phyloP scores from a whole-genome alignment of 2,113 vertebrate species.

The Camelus dromedarius region DNA sequence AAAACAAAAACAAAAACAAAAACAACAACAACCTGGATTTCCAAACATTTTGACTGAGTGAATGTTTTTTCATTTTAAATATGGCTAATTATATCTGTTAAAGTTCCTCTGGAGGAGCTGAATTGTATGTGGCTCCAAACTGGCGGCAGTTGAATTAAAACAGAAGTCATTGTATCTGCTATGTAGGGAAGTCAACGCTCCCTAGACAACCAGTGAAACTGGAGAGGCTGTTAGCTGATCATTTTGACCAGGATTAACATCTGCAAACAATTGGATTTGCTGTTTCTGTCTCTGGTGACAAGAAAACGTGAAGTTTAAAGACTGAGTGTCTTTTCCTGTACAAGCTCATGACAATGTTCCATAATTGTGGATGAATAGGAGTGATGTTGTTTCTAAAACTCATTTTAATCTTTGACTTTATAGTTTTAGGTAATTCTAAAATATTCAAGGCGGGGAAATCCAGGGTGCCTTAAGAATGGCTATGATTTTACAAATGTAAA shows the following conservation, averaged over 20 bases:
- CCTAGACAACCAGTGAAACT: background rate
- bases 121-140: background rate
- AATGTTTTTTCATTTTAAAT: slow-evolving; percentile 27
- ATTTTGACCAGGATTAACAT: slow-evolving; percentile 54
- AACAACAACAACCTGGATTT: background rate
- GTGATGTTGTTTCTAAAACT: slow-evolving; percentile 17
- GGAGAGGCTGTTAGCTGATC: background rate
- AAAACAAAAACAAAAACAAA: background rate
- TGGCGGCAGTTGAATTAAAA: background rate
- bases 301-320: slow-evolving; percentile 68
- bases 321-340: slow-evolving; percentile 7
- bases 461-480: background rate
- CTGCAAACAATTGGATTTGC: slow-evolving; percentile 45
- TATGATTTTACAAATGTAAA: background rate
- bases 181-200: background rate
- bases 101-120: slow-evolving; percentile 5
- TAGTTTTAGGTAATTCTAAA: background rate
- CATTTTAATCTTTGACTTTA: slow-evolving; percentile 40
- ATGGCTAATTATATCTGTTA: slow-evolving; percentile 43
- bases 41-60: slow-evolving; percentile 19
- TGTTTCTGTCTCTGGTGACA: slow-evolving; percentile 53
- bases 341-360: background rate
- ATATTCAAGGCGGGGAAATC: background rate
- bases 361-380: slow-evolving; percentile 16
- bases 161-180: slow-evolving; percentile 38